Evolutionary conservation across 2,113 vertebrate genomes (phyloP), one percentile per base, ranked within the genome.

Genomic region (Mormyrus lacerda): DNA sequence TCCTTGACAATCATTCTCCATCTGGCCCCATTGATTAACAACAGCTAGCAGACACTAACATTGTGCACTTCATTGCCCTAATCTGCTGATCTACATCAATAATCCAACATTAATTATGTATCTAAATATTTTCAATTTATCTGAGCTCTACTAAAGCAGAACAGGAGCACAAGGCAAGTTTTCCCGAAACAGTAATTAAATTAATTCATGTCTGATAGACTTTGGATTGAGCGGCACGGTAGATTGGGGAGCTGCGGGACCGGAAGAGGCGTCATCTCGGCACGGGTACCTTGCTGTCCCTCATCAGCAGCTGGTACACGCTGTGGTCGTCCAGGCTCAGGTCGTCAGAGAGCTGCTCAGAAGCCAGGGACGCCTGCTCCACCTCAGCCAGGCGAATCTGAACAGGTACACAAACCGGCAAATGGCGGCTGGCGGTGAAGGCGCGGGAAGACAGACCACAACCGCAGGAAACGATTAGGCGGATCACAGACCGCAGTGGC

Each of bases 331-430:
- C 98, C 86, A 97, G 94, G 93, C 96, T 97, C 91, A 97, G 95
- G 92, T 98, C 97, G 94, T 99, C 98, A 35, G 98, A 99, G 69
- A 95, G 92, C 88, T 94, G 95, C 92, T 96, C 96, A 0, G 96
- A 97, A 92, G 96, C 97, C 93, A 99, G 94, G 48, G 98, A 99
- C n/a, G 97, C 96, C 76, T 95, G 98, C 95, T 99, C 98, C 69
- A 98, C 97, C 95, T 99, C 98, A 0, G 98, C 98, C 95, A 99
- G 96, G 93, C 97, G 97, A 91, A 99, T 97, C 97, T 99, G 94
- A 94, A 87, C 90, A 35, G 76, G 85, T 91, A 27, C 76, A 91
- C 35, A 82, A 69, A 92, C 92, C 76, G 91, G 31, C 50, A 7
- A 55, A 86, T 35, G 58, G 35, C n/a, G 61, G 8, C 2, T 27